These are phyloP conservation scores for Neolamprologus caudopunctatus DNA, from an alignment of 2,113 vertebrate species.

Conservation along the genomic window DNA sequence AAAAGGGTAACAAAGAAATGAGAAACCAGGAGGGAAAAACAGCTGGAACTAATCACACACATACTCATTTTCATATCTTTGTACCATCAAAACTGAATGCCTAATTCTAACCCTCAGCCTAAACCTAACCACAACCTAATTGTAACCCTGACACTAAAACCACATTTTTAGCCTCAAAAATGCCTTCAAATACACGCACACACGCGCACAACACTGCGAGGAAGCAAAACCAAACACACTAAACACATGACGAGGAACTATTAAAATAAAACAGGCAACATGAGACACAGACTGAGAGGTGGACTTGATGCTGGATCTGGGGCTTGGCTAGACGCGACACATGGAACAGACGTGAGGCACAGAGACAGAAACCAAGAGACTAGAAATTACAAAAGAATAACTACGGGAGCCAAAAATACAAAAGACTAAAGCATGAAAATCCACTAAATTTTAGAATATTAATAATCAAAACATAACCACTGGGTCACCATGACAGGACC, in stretches of 20 bases:
- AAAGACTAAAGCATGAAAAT: not conserved
- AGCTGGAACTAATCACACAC: not conserved
- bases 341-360: not conserved
- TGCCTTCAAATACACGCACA: not conserved
- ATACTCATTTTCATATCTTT: not conserved
- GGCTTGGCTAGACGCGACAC: not conserved
- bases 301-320: accelerated
- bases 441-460: not conserved
- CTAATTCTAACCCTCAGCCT: not conserved
- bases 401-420: not conserved
- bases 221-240: not conserved
- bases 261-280: not conserved
- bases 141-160: not conserved
- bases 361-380: not conserved
- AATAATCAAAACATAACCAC: not conserved
- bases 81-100: not conserved
- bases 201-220: accelerated
- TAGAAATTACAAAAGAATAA: not conserved
- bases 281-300: not conserved
- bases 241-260: not conserved
- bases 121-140: not conserved
- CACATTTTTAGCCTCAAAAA: not conserved
- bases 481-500: not conserved
- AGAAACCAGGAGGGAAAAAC: not conserved
- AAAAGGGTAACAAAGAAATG: not conserved